phyloP scores from a whole-genome alignment of 2,797 vertebrate species.

The Xiphophorus birchmanni region DNA sequence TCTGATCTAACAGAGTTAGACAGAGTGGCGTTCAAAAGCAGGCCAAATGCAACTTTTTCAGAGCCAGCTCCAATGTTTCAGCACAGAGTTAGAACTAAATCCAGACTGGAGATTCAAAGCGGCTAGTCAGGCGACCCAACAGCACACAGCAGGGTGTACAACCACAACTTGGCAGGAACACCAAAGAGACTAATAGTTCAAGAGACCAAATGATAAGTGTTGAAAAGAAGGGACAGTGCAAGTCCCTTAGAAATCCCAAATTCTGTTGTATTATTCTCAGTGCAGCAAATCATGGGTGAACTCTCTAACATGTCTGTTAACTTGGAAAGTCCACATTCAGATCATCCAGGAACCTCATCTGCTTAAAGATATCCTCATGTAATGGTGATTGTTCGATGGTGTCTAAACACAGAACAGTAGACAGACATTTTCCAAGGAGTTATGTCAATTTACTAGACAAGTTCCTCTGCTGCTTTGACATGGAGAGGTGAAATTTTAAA shows the following conservation, averaged over 20 bases:
- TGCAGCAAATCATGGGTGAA: neutral
- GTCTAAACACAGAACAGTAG: neutral
- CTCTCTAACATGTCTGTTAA: neutral
- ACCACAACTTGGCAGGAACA: constrained; percentile 51
- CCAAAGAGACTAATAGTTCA: constrained; percentile 49
- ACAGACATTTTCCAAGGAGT: neutral
- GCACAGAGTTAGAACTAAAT: constrained; percentile 46
- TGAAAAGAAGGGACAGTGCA: too few species aligned
- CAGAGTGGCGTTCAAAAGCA: constrained; percentile 48
- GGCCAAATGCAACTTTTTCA: constrained; percentile 46
- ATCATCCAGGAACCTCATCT: neutral
- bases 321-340: neutral
- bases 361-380: too few species aligned
- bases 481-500: neutral
- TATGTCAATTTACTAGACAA: neutral
- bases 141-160: constrained; percentile 33
- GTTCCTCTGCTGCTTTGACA: neutral
- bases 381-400: neutral
- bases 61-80: constrained; percentile 35
- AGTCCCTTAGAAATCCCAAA: neutral
- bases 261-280: neutral
- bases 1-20: constrained; percentile 54
- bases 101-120: constrained; percentile 61
- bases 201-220: constrained; percentile 19
- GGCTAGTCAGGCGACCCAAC: constrained; percentile 43